These are phyloP conservation scores for Macropodus opercularis DNA, from an alignment of 2,797 vertebrate species.

Conservation along the genomic window DNA sequence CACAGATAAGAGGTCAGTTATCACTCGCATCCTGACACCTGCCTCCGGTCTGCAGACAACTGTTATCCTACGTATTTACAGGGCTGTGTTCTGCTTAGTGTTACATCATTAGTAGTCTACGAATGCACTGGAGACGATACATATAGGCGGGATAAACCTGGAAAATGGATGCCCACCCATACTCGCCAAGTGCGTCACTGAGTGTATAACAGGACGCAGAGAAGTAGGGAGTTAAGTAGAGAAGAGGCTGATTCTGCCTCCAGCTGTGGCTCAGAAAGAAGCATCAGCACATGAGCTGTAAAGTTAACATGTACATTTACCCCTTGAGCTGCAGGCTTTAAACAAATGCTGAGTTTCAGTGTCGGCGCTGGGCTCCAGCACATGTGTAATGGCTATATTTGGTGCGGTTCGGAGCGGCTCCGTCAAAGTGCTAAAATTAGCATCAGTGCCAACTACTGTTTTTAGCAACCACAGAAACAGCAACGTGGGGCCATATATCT, in stretches of 20 bases:
- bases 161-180: neutral
- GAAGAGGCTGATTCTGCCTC: constrained; percentile 1
- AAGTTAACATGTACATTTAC: neutral
- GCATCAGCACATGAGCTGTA: neutral
- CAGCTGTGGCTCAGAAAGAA: constrained; percentile 5
- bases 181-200: neutral
- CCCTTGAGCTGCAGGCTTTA: neutral
- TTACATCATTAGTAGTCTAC: neutral
- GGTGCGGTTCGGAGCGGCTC: neutral
- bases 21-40: neutral
- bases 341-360: neutral
- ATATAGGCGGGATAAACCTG: too few species aligned
- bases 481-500: neutral
- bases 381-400: neutral
- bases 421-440: neutral
- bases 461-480: neutral
- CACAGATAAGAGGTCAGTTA: constrained; percentile 17
- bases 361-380: neutral
- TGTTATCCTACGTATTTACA: constrained; percentile 5
- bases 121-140: too few species aligned
- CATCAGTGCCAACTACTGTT: neutral
- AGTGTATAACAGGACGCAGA: neutral
- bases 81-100: neutral
- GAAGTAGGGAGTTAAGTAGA: constrained; percentile 1
- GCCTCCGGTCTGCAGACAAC: constrained; percentile 3